These are phyloP conservation scores for Eciton burchellii DNA, from an alignment of 1,140 invertebrate species.

Conservation along the genomic window DNA sequence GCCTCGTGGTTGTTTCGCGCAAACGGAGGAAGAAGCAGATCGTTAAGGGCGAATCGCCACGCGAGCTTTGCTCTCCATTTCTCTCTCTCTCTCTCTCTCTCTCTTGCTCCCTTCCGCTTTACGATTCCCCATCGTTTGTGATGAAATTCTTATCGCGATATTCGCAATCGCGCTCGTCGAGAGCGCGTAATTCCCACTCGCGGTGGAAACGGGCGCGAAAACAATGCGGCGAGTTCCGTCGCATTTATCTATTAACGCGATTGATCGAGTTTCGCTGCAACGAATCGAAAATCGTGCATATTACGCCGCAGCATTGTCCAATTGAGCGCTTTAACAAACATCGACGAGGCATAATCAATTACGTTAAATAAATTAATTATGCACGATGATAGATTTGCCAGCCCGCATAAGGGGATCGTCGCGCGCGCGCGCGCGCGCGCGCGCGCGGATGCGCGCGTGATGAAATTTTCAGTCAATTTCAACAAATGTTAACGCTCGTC, in stretches of 20 bases:
- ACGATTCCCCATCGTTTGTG: too few species aligned
- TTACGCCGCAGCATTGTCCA: neutral
- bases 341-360: slow-evolving; percentile 38
- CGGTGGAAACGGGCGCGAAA: neutral
- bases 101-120: too few species aligned
- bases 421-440: too few species aligned
- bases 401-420: neutral
- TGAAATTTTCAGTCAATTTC: slow-evolving; percentile 28
- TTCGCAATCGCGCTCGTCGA: neutral
- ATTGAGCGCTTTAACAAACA: slow-evolving; percentile 31
- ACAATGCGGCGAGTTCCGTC: neutral
- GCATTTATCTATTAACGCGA: slow-evolving; percentile 1
- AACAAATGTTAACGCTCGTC: neutral
- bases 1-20: neutral
- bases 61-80: too few species aligned
- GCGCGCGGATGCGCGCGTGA: neutral
- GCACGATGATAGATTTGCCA: slow-evolving; percentile 5
- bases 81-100: neutral
- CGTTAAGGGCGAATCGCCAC: neutral
- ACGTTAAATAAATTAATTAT: slow-evolving; percentile 45
- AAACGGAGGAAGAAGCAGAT: slow-evolving; percentile 11
- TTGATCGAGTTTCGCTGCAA: slow-evolving; percentile 24
- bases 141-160: too few species aligned
- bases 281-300: slow-evolving; percentile 30
- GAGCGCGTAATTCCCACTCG: neutral